These are phyloP conservation scores for Dasysyrphus tricinctus DNA, from an alignment of 2,888 invertebrate species.

Conservation along the genomic window DNA sequence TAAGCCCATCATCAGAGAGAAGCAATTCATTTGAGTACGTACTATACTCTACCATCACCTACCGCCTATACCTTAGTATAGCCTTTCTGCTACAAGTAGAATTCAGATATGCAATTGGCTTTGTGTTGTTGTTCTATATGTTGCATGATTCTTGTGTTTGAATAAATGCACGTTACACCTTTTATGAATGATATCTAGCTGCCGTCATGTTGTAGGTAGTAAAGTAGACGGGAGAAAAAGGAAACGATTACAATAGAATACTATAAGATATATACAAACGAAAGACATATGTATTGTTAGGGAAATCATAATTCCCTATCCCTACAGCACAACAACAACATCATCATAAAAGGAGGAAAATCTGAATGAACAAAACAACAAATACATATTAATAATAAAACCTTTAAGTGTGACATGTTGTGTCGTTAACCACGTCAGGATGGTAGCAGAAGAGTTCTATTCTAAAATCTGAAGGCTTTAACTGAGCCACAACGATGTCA, in stretches of 20 bases:
- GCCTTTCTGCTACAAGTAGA: conserved; percentile 46
- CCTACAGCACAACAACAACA: conserved; percentile 8
- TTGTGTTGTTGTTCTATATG: conserved; percentile 64
- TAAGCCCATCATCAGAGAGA: conserved; percentile 56
- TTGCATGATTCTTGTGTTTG: conserved; percentile 32
- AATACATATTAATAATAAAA: conserved; percentile 25
- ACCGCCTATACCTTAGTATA: neutral
- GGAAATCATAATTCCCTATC: conserved; percentile 53
- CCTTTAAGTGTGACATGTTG: conserved; percentile 61
- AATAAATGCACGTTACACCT: conserved; percentile 50
- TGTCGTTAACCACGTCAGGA: conserved; percentile 73
- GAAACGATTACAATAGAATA: conserved; percentile 72
- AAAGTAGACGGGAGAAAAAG: conserved; percentile 47
- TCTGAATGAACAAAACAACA: conserved; percentile 41
- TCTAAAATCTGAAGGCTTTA: conserved; percentile 49
- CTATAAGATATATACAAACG: conserved; percentile 38
- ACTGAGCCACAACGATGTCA: conserved; percentile 47
- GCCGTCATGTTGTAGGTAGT: conserved; percentile 29
- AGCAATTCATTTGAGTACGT: conserved; percentile 75
- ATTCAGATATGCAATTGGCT: conserved; percentile 67
- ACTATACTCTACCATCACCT: conserved; percentile 18
- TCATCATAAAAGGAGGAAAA: conserved; percentile 11
- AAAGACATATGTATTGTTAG: conserved; percentile 42
- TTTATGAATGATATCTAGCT: conserved; percentile 67
- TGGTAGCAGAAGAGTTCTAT: conserved; percentile 53